phyloP scores from a whole-genome alignment of 2,797 vertebrate genomes.

The Acropternis orthonyx region DNA sequence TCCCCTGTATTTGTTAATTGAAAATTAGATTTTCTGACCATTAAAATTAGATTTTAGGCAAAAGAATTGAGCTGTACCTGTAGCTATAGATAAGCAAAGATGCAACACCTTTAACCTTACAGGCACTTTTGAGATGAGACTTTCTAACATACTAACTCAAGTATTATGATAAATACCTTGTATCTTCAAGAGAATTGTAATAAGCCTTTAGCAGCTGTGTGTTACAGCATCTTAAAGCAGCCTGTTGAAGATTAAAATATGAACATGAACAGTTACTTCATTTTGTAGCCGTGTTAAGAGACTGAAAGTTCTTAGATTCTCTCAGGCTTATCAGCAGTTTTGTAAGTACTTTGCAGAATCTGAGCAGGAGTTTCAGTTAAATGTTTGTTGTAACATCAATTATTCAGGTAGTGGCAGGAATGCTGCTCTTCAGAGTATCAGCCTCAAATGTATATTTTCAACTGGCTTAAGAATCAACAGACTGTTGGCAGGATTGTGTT shows the following conservation, averaged over 20 bases:
- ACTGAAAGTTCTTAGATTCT: background rate
- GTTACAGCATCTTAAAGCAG: slow-evolving; percentile 83
- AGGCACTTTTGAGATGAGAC: background rate
- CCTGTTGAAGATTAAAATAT: slow-evolving; percentile 75
- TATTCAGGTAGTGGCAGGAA: background rate
- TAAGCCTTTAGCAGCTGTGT: slow-evolving; percentile 90
- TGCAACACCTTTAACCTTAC: background rate
- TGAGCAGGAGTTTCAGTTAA: background rate
- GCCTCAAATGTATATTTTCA: background rate
- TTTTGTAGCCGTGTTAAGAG: background rate
- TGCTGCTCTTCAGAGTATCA: background rate
- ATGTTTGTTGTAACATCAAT: background rate
- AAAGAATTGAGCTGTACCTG: background rate
- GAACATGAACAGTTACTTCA: background rate
- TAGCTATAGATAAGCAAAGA: background rate
- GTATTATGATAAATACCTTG: slow-evolving; percentile 77
- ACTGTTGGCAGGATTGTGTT: background rate
- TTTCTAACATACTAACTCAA: background rate
- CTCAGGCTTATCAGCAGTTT: background rate
- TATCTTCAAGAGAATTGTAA: slow-evolving; percentile 86
- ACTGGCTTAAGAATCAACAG: background rate
- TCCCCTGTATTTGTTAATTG: background rate
- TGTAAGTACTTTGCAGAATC: background rate
- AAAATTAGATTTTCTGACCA: background rate
- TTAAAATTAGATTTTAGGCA: background rate